phyloP scores from a whole-genome alignment of 2,797 vertebrate species.

The Sphenodon punctatus region DNA sequence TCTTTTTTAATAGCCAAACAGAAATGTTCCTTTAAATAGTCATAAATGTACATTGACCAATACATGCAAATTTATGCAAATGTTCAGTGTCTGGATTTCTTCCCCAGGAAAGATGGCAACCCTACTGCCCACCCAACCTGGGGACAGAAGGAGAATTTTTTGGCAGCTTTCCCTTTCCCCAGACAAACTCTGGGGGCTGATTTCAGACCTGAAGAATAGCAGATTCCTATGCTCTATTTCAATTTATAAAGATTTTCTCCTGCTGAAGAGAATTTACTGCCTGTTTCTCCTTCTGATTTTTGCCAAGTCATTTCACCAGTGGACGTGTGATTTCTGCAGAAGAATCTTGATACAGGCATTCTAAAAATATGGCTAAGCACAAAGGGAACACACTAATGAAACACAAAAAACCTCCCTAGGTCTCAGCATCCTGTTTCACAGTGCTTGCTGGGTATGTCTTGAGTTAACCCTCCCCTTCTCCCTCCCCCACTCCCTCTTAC shows the following conservation, averaged over 20 bases:
- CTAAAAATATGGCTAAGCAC: not conserved
- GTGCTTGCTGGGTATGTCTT: too few species aligned
- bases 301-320: not conserved
- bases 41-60: too few species aligned
- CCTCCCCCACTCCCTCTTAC: not conserved
- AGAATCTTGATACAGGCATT: not conserved
- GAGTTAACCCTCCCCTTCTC: not conserved
- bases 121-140: too few species aligned
- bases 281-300: not conserved
- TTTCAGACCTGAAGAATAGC: not conserved
- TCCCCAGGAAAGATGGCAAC: too few species aligned
- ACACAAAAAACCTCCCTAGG: not conserved
- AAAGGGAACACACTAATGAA: not conserved
- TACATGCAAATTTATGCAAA: too few species aligned
- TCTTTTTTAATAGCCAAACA: too few species aligned
- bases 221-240: not conserved
- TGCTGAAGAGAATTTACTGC: not conserved
- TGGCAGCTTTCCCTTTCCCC: too few species aligned
- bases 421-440: not conserved
- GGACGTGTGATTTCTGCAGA: not conserved
- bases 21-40: too few species aligned
- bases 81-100: too few species aligned
- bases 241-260: rapidly evolving
- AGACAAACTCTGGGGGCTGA: not conserved
- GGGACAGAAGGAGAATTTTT: not conserved